Conservation (phyloP, 2,797 vertebrate species). For the Pangasius macronema region DNA sequence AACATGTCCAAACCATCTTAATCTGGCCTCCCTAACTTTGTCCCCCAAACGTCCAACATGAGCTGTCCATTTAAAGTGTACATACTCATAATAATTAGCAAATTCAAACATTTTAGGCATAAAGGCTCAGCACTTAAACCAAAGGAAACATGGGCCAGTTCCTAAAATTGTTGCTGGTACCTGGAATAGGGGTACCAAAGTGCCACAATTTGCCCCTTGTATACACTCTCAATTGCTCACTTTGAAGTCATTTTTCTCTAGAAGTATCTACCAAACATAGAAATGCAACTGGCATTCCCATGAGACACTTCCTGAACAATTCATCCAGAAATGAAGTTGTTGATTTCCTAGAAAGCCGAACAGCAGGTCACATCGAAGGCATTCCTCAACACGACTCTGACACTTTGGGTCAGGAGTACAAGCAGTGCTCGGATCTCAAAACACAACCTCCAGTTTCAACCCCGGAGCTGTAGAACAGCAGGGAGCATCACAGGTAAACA, state of each 20-base stretch:
- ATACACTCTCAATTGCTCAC: neutral
- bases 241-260: neutral
- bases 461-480: conserved; percentile 22
- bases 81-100: neutral
- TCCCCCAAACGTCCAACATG: no score
- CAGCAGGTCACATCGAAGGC: conserved; percentile 32
- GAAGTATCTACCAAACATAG: neutral
- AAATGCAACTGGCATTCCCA: neutral
- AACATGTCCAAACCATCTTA: no score
- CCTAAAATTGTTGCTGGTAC: neutral
- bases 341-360: conserved; percentile 5
- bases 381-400: conserved; percentile 22
- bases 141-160: neutral
- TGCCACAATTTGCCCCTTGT: neutral
- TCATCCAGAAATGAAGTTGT: conserved; percentile 31
- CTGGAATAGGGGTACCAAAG: neutral
- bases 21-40: no score
- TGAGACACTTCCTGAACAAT: neutral
- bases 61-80: neutral
- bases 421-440: conserved; percentile 17
- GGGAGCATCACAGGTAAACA: conserved; percentile 49
- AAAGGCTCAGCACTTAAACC: neutral
- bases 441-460: conserved; percentile 16
- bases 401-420: conserved; percentile 40
- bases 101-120: neutral